phyloP scores from a whole-genome alignment of 35 echinoderm and acorn worm genomes.

The Lytechinus variegatus region DNA sequence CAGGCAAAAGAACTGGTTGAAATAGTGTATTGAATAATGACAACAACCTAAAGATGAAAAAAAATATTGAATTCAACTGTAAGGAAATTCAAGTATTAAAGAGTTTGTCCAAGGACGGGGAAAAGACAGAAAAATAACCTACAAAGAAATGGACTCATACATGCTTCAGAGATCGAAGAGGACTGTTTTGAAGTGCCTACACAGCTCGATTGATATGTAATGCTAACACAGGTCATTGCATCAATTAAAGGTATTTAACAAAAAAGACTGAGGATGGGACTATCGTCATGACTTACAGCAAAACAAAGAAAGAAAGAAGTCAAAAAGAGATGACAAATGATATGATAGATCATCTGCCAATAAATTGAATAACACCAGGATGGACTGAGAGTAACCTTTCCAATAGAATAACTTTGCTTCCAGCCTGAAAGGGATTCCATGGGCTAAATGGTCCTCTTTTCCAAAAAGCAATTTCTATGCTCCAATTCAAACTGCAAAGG shows the following conservation, averaged over 20 bases:
- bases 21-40: too few relatives aligned
- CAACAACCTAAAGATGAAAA: too few relatives aligned
- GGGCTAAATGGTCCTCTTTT: neutral
- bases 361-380: neutral
- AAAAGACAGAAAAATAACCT: too few relatives aligned
- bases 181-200: neutral
- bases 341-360: neutral
- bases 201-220: neutral
- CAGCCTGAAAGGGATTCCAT: neutral
- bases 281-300: neutral
- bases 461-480: neutral
- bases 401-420: conserved; percentile 12
- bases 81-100: too few relatives aligned
- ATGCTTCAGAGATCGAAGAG: too few relatives aligned
- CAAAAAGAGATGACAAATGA: neutral
- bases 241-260: neutral
- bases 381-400: neutral
- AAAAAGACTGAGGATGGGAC: neutral
- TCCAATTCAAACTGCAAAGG: neutral
- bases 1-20: too few relatives aligned
- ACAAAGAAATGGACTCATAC: too few relatives aligned
- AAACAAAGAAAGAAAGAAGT: neutral
- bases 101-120: too few relatives aligned
- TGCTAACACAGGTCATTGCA: neutral
- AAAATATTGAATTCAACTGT: too few relatives aligned